Evolutionary conservation across 2,888 invertebrate species (phyloP), one percentile per base, ranked within the genome.

Genomic region (Caenorhabditis virilis): DNA sequence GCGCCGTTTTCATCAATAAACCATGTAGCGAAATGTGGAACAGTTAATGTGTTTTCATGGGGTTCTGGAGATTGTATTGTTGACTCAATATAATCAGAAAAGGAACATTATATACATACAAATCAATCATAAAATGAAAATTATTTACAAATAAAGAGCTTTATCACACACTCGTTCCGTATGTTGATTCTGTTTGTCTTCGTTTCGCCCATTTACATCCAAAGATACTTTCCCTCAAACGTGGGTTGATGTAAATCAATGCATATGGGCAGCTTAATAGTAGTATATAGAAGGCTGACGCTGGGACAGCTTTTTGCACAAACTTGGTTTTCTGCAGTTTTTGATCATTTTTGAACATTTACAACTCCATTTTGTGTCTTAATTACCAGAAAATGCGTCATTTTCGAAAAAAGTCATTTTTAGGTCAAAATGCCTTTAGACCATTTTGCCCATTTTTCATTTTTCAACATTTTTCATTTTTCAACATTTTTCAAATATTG

Each of bases 21-120:
- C 71, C 85, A 85, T 73, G 72, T 84, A 61, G 85, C 82, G 13
- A 75, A 80, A 49, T 85, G 85, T 69, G 85, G 85, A 25, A 78
- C 77, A 55, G 71, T 84, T 30, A 85, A 84, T 67, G 83, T 85
- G 2, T 85, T 84, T 69, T 74, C 79, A 27, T 85, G 82, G 69
- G 78, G 73, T 25, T 41, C 57, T 3, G 46, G 30, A 16, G 33
- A 47, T 42, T 66, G 66, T 53, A 57, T 61, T 39, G 43, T 64
- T 35, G 64, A 64, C 42, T 27, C 43, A 3, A 22, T 45, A 5
- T 45, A 27, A 45, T n/a, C n/a, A n/a, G n/a, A n/a, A n/a, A n/a
- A n/a, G n/a, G n/a, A n/a, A n/a, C n/a, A n/a, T n/a, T n/a, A n/a
- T n/a, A n/a, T n/a, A n/a, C n/a, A n/a, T n/a, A n/a, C n/a, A n/a